Percentiles rank a stretch among this genome's conserved stretches.
Evolutionary conservation across 2,888 invertebrate genomes (phyloP).

Genomic region (Torymus aiolomorphi): DNA sequence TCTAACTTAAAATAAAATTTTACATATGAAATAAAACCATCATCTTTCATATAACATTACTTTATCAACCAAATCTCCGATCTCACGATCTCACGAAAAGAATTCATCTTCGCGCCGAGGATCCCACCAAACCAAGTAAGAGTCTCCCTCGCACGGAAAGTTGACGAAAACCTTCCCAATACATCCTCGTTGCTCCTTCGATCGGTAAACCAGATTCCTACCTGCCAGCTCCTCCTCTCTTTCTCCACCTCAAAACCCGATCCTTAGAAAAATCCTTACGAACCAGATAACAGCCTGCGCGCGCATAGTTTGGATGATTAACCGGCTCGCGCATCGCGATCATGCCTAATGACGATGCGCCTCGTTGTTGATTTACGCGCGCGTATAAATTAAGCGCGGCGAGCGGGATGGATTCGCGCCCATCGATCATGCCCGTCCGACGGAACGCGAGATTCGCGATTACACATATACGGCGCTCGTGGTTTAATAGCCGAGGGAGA

Average conservation of each 20-base stretch:
- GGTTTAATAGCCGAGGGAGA: slow-evolving; percentile 1
- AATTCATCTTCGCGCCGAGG: background rate
- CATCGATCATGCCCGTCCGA: slow-evolving; percentile 44
- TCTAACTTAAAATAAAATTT: no score
- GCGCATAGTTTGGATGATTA: slow-evolving; percentile 21
- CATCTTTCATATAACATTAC: no score
- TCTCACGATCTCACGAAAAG: background rate
- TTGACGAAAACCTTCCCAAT: background rate
- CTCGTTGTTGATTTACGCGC: slow-evolving; percentile 49
- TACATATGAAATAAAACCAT: no score
- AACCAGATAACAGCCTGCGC: slow-evolving; percentile 16
- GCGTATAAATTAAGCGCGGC: slow-evolving; percentile 38
- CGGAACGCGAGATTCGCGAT: slow-evolving; percentile 32
- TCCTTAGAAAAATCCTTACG: background rate
- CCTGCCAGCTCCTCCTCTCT: no score
- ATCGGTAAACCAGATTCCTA: slow-evolving; percentile 63
- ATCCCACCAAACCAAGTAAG: slow-evolving; percentile 52
- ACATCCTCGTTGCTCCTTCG: slow-evolving; percentile 21
- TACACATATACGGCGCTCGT: slow-evolving; percentile 19
- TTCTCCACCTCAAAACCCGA: background rate
- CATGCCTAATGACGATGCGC: slow-evolving; percentile 31
- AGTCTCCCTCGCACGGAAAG: slow-evolving; percentile 66
- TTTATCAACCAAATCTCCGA: no score
- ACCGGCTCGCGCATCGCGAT: slow-evolving; percentile 13
- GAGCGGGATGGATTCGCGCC: slow-evolving; percentile 37